These are phyloP conservation scores for Falco naumanni DNA, from an alignment of 2,797 vertebrate genomes.

Conservation along the genomic window DNA sequence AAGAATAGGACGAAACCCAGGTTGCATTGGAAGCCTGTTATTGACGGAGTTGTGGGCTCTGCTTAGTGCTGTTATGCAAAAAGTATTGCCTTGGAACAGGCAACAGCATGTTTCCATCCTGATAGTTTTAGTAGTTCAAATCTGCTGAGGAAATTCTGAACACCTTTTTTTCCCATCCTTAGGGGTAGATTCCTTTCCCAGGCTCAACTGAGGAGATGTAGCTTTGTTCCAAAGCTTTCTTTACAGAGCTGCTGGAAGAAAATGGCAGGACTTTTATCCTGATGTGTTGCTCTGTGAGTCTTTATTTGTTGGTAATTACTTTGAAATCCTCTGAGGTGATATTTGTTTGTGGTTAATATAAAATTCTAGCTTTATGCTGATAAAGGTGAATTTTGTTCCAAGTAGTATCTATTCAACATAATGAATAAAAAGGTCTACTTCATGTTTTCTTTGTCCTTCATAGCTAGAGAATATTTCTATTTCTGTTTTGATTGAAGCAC, in stretches of 20 bases:
- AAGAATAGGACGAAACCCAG: not conserved
- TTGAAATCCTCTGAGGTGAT: not conserved
- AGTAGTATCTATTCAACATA: not conserved
- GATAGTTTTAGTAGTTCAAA: not conserved
- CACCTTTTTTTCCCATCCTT: not conserved
- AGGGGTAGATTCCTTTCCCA: not conserved
- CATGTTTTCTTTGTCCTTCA: not conserved
- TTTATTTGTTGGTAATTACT: not conserved
- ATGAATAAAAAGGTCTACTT: not conserved
- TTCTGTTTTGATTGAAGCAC: not conserved
- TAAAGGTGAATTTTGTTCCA: not conserved
- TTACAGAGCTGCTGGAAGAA: not conserved
- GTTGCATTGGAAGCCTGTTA: not conserved
- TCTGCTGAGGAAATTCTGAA: not conserved
- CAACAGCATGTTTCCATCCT: not conserved
- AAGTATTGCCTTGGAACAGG: not conserved
- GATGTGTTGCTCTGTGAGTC: not conserved
- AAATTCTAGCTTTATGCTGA: not conserved
- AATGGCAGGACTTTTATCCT: not conserved
- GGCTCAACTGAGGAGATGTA: not conserved
- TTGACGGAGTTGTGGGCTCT: not conserved
- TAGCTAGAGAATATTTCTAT: not conserved
- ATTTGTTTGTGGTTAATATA: not conserved
- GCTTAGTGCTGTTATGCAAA: not conserved
- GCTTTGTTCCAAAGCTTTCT: not conserved